Conservation (phyloP, 2,888 invertebrate genomes). For the Synergus gifuensis region DNA sequence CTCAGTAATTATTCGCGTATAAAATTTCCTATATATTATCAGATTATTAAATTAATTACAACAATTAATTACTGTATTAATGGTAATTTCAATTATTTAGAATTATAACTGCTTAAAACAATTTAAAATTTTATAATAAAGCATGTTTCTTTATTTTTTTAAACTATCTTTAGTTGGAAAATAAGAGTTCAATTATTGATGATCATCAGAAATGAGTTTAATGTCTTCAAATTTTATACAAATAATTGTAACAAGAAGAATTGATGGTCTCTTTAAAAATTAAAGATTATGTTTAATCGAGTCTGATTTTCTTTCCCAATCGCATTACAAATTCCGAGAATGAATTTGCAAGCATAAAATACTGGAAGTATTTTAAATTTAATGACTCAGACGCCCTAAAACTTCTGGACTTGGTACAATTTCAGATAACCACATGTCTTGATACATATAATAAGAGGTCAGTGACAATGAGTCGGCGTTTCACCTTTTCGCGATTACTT, state of each 20-base stretch:
- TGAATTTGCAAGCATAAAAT: not conserved
- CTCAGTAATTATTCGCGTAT: too few species aligned
- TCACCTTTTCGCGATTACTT: constrained; percentile 18
- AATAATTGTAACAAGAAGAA: not conserved
- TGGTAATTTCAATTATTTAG: too few species aligned
- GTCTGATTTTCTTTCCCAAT: not conserved
- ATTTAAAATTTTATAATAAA: too few species aligned
- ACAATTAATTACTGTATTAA: too few species aligned
- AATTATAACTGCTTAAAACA: too few species aligned
- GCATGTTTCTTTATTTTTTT: too few species aligned
- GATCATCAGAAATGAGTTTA: too few species aligned
- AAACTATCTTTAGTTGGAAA: too few species aligned
- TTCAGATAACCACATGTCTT: constrained; percentile 9
- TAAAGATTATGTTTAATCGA: not conserved
- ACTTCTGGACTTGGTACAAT: not conserved
- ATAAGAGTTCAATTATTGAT: too few species aligned
- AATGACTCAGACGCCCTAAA: not conserved
- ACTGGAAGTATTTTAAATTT: not conserved
- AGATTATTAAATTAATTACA: too few species aligned
- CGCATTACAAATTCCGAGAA: not conserved
- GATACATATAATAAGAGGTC: constrained; percentile 21
- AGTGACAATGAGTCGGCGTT: constrained; percentile 36
- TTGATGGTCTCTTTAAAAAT: not conserved
- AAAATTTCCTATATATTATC: too few species aligned
- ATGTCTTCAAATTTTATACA: too few species aligned